phyloP scores from a whole-genome alignment of 2,113 vertebrate species.

The Pterocles burchelli region DNA sequence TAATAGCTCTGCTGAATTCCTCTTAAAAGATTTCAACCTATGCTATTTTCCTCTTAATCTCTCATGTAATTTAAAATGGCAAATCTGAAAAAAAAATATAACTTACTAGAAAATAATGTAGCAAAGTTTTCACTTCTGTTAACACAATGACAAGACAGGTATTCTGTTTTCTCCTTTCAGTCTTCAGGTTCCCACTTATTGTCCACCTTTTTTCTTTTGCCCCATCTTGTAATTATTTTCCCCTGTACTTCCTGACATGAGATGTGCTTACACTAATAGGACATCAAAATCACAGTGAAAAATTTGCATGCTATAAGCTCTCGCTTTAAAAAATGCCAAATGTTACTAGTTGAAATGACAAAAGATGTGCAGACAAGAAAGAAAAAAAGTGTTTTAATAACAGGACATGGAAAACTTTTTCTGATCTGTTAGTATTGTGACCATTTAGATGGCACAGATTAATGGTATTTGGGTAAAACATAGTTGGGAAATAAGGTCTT shows the following conservation, averaged over 20 bases:
- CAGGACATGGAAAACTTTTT: neutral
- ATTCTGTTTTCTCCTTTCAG: neutral
- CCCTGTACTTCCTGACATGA: neutral
- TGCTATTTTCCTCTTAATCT: neutral
- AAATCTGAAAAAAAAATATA: neutral
- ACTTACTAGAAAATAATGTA: neutral
- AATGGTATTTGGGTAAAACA: neutral
- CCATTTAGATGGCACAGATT: neutral
- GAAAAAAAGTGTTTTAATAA: conserved; percentile 26
- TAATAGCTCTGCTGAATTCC: neutral
- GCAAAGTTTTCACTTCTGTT: neutral
- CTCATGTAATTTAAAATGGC: neutral
- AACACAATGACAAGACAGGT: neutral
- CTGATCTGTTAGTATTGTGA: neutral
- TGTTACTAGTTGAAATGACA: neutral
- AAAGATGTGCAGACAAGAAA: neutral
- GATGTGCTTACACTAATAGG: neutral
- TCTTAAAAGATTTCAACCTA: neutral
- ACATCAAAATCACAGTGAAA: neutral
- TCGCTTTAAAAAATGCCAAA: neutral
- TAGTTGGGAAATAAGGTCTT: neutral
- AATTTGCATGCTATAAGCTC: neutral
- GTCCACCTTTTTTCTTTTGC: neutral
- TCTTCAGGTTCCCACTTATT: neutral
- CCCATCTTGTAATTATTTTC: neutral